Evolutionary conservation across 2,113 vertebrate species (phyloP).

Genomic region (Corythornis vintsioides): DNA sequence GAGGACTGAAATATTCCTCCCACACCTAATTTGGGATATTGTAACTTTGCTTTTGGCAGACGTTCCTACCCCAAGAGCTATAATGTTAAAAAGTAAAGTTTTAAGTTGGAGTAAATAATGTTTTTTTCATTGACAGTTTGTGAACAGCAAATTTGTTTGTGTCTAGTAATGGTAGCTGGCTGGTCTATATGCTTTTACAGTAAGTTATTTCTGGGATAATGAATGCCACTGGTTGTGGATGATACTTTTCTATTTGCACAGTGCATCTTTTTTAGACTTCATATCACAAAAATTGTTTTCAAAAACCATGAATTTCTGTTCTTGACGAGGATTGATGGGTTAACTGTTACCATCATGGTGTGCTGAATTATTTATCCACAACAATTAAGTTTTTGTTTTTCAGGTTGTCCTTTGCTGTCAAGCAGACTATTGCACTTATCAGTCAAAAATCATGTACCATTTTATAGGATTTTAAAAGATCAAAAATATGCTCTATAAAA

Average conservation of each 20-base stretch:
- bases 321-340: slow-evolving; percentile 48
- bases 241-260: background rate
- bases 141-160: background rate
- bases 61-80: background rate
- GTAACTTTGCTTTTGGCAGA: background rate
- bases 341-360: background rate
- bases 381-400: background rate
- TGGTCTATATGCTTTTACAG: background rate
- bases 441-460: background rate
- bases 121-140: fast-evolving
- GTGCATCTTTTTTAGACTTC: background rate
- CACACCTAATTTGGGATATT: background rate
- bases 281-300: background rate
- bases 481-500: background rate
- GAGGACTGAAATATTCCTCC: background rate
- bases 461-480: background rate
- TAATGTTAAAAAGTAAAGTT: background rate
- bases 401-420: slow-evolving; percentile 57
- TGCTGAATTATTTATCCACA: slow-evolving; percentile 56
- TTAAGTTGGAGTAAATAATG: background rate
- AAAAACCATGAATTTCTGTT: slow-evolving; percentile 17
- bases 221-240: background rate
- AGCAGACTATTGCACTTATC: background rate
- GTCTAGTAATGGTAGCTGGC: background rate
- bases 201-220: background rate